Evolutionary conservation across 2,797 vertebrate species (phyloP).

Genomic region (Lateolabrax maculatus): DNA sequence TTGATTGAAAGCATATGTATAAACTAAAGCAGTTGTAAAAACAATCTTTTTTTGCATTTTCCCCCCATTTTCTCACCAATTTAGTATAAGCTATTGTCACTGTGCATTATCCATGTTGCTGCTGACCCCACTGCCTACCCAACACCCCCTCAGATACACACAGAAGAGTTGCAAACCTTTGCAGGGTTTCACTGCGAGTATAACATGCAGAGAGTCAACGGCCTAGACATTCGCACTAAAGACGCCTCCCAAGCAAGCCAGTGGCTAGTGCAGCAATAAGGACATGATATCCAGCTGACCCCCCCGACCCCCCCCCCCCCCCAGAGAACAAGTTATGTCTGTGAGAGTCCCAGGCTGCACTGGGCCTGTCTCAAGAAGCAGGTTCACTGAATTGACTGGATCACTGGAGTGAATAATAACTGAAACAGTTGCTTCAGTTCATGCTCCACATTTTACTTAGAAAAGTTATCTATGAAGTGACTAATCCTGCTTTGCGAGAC

Average conservation of each 20-base stretch:
- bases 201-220: not conserved
- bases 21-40: slow-evolving; percentile 34
- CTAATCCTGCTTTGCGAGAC: not conserved
- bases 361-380: not conserved
- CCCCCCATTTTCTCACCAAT: slow-evolving; percentile 24
- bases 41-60: slow-evolving; percentile 10
- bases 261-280: not conserved
- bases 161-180: not conserved
- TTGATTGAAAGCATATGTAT: slow-evolving; percentile 40
- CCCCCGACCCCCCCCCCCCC: too few species aligned
- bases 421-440: slow-evolving; percentile 6
- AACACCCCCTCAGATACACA: not conserved
- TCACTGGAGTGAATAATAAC: slow-evolving; percentile 10
- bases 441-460: not conserved
- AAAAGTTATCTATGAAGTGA: not conserved
- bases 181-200: not conserved
- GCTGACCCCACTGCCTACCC: not conserved
- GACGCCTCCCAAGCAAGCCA: slow-evolving; percentile 16
- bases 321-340: not conserved
- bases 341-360: not conserved
- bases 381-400: slow-evolving; percentile 10
- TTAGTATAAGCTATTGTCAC: slow-evolving; percentile 9
- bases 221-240: not conserved
- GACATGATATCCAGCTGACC: not conserved
- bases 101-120: not conserved